Evolutionary conservation across 1,140 invertebrate genomes (phyloP), one percentile per base, ranked within the genome.

Genomic region (Paracyclopina nana): DNA sequence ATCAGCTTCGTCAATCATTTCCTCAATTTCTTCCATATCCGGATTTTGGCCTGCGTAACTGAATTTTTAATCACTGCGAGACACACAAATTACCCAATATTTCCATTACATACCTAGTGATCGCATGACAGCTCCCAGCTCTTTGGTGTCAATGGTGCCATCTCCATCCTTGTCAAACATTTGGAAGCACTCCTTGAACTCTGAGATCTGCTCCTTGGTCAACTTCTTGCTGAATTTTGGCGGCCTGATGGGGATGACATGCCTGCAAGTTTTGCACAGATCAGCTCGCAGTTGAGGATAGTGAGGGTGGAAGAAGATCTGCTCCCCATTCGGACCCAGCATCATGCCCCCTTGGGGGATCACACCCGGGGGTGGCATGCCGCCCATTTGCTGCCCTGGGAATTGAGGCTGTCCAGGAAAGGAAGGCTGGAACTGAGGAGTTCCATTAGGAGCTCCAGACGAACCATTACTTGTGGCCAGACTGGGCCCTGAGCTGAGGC

Each of bases 91-190:
- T 9, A 31, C 29, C 29, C 29, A 31, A 9, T 31, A 9, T 9
- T 31, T 31, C 9, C 14, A 38, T 38, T 20, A 9, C 8, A 31
- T 31, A 44, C 85, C 85, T 55, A 90, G 68, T 3, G 81, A 85
- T 58, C 81, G 67, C 82, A 87, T 86, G 6, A 88, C 82, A 26
- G 85, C 78, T 1, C 80, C 83, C 18, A 88, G 70, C 64, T 90
- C 85, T 1, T 80, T 79, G 70, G 83, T 78, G 14, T 81, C 86
- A 57, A 90, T 86, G 25, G 77, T 80, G 1, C 84, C 84, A 61
- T 90, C 84, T 63, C 85, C 81, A 60, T 90, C 83, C 62, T 88
- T 88, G 64, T 90, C 85, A 61, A 88, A 88, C 22, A 88, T 69
- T 77, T 83, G 83, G 63, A 90, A 88, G 6, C 83, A 83, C 65